phyloP scores from a whole-genome alignment of 2,888 invertebrate species.

The Cryptus viduatorius region DNA sequence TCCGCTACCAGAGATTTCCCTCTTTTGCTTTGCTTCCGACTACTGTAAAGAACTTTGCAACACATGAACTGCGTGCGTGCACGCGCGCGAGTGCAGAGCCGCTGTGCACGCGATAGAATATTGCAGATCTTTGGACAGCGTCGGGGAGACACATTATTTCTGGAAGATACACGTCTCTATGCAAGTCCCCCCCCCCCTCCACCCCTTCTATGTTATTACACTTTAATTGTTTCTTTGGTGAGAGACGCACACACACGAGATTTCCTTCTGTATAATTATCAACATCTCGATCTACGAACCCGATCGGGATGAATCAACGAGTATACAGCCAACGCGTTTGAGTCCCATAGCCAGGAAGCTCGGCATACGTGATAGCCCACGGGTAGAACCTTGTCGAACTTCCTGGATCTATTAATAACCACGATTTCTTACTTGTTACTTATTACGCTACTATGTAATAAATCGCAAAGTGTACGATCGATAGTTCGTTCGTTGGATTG shows the following conservation, averaged over 20 bases:
- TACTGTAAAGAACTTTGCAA: neutral
- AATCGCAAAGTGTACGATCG: neutral
- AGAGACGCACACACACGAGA: neutral
- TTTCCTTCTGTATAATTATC: neutral
- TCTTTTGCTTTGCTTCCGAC: conserved; percentile 8
- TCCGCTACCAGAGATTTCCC: conserved; percentile 22
- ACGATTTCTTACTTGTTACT: neutral
- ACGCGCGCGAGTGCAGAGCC: neutral
- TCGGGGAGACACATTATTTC: conserved; percentile 22
- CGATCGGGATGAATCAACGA: neutral
- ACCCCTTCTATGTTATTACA: neutral
- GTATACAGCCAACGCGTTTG: neutral
- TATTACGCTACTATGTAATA: neutral
- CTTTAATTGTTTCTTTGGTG: conserved; percentile 11
- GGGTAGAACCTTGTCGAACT: too few relatives aligned
- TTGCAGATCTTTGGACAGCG: conserved; percentile 36
- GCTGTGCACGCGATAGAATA: conserved; percentile 21
- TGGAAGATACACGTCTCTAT: neutral
- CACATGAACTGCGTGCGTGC: conserved; percentile 25
- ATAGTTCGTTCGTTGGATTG: neutral
- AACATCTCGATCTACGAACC: neutral
- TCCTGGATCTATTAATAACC: neutral
- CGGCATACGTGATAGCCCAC: too few relatives aligned
- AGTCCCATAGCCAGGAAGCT: too few relatives aligned
- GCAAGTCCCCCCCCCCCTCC: neutral